phyloP scores from a whole-genome alignment of 92 coral and sea anemone genomes.

The Porites divaricata region DNA sequence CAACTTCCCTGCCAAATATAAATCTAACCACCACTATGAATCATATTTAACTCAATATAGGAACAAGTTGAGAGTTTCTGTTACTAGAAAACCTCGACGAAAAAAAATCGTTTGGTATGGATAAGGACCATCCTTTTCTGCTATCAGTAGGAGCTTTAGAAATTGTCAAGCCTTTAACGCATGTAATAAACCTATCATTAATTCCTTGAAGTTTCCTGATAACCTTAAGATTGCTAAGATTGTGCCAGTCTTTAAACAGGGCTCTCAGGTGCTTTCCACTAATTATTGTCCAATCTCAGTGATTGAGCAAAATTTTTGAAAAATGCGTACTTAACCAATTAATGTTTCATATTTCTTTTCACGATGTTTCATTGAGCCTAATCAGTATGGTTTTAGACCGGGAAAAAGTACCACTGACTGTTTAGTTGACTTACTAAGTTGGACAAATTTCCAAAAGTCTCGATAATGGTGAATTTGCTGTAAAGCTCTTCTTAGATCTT shows the following conservation, averaged over 20 bases:
- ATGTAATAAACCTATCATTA: not conserved
- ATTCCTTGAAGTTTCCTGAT: conserved; percentile 8
- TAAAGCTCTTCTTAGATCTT: conserved; percentile 45
- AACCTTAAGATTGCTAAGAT: conserved; percentile 47
- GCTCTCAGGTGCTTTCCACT: conserved; percentile 37
- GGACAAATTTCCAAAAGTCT: conserved; percentile 40
- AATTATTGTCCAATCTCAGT: conserved; percentile 65
- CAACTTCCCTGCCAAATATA: too few relatives aligned
- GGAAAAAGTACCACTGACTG: conserved; percentile 45
- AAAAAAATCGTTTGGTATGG: conserved; percentile 2
- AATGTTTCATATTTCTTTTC: conserved; percentile 16
- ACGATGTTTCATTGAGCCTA: conserved; percentile 31
- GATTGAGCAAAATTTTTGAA: conserved; percentile 51
- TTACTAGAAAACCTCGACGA: conserved; percentile 3
- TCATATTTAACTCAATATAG: conserved; percentile 21
- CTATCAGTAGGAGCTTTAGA: not conserved
- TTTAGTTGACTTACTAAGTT: conserved; percentile 33
- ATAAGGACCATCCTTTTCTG: not conserved
- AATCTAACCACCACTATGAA: not conserved
- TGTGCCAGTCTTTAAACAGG: conserved; percentile 59
- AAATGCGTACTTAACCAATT: conserved; percentile 27
- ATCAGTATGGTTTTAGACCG: conserved; percentile 44
- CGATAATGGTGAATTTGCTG: conserved; percentile 41
- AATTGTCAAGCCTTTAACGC: too few relatives aligned
- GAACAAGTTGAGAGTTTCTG: not conserved